phyloP scores from a whole-genome alignment of 2,797 vertebrate genomes.

The Notolepis coatsorum region DNA sequence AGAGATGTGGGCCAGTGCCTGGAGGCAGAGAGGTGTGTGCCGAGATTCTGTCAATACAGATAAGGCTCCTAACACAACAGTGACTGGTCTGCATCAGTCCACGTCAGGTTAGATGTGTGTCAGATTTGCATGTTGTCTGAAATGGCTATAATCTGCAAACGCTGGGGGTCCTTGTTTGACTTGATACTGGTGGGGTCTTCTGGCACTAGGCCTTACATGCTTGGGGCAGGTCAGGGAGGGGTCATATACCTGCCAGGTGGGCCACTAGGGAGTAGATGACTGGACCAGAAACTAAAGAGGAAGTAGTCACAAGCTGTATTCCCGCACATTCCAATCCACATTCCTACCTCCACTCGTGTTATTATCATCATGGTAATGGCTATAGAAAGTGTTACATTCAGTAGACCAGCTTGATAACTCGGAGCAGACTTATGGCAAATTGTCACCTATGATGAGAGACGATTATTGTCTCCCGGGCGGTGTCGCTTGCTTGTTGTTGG shows the following conservation, averaged over 20 bases:
- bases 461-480: too few relatives aligned
- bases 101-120: neutral
- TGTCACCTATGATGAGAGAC: too few relatives aligned
- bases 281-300: slow-evolving; percentile 4
- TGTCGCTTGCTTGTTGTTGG: too few relatives aligned
- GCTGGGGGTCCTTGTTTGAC: neutral
- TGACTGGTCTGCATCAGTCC: neutral
- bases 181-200: neutral
- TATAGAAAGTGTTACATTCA: too few relatives aligned
- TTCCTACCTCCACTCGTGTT: too few relatives aligned
- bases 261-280: neutral
- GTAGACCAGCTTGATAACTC: too few relatives aligned
- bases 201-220: slow-evolving; percentile 23
- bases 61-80: slow-evolving; percentile 11
- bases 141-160: too few relatives aligned
- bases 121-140: slow-evolving; percentile 14
- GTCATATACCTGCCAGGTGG: slow-evolving; percentile 2
- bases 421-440: too few relatives aligned
- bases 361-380: too few relatives aligned
- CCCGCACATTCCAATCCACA: too few relatives aligned
- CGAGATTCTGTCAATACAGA: neutral
- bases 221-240: slow-evolving; percentile 41
- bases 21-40: neutral
- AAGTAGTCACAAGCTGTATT: too few relatives aligned
- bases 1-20: neutral